Base-by-base conservation (phyloP, 2,888 invertebrate species). In the Metalampra italica region DNA sequence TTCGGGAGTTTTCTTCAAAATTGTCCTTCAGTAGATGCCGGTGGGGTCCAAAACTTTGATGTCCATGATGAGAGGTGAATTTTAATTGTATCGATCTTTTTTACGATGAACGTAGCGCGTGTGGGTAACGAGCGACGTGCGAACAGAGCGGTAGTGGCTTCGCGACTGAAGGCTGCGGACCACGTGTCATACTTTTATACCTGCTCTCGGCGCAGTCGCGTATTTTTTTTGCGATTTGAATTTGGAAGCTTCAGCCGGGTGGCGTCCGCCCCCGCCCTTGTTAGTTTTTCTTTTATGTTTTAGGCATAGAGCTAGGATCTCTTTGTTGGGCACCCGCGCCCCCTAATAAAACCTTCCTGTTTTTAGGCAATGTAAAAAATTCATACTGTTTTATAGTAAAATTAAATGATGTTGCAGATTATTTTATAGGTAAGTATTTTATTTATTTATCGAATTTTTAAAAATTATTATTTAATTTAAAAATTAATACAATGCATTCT, bases 201-300 rank as follows among this genome's bases (percentile, higher is more conserved):
- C 71, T 68, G 65, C 69, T 75, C 76, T 78, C 75, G 56, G 75
- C 67, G 74, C 79, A 73, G 71, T 81, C 78, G 84, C 82, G 77
- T 75, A 82, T 87, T 83, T 86, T 83, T 86, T 89, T 84, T 76
- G 86, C 84, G 76, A 80, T 82, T 82, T 71, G 78, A 86, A 82
- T 87, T 87, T 85, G 83, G 86, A 83, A 85, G 86, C 85, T 88
- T 86, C 85, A 85, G 50, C 81, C 76, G 81, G 79, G 82, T 82
- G 83, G 79, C 77, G 76, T 75, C 71, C 65, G 67, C 78, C 82
- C 83, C 81, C 78, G 81, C 85, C 87, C 86, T 82, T 71, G 74
- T 54, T 52, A 54, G 64, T 55, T 63, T 66, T 71, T 68, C 64
- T 69, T 64, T 68, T 15, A n/a, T 12, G 3, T 4, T 32, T 5